Conservation (phyloP, 2,113 vertebrate species). For the Taxidea taxus region DNA sequence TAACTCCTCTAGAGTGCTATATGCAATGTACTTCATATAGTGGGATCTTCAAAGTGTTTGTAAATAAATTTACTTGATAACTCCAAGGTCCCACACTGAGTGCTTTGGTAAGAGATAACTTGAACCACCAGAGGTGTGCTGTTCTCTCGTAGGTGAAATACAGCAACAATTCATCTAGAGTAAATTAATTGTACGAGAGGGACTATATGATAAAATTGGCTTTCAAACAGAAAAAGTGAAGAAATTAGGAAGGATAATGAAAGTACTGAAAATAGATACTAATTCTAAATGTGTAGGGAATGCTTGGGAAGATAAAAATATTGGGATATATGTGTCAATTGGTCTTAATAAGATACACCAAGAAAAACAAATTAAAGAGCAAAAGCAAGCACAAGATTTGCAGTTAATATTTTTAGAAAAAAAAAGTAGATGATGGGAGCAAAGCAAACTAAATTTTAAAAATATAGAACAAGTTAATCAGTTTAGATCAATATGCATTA, state of each 20-base stretch:
- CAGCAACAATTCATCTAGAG: conserved; percentile 31
- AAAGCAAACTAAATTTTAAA: conserved; percentile 21
- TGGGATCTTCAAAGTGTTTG: not conserved
- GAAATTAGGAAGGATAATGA: conserved; percentile 49
- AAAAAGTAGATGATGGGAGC: not conserved
- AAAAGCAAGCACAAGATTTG: not conserved
- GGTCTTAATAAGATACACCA: not conserved
- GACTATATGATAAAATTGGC: conserved; percentile 14
- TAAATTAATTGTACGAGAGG: conserved; percentile 25
- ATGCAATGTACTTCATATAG: not conserved
- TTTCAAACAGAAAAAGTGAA: conserved; percentile 45
- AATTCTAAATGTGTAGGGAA: conserved; percentile 17
- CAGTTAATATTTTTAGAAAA: conserved; percentile 12
- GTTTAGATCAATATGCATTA: conserved; percentile 9
- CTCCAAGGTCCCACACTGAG: not conserved
- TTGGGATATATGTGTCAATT: not conserved
- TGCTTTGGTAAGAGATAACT: not conserved
- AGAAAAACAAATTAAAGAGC: conserved; percentile 18
- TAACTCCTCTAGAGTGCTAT: not conserved
- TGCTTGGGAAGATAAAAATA: conserved; percentile 35
- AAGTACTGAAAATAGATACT: conserved; percentile 45
- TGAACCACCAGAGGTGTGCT: not conserved
- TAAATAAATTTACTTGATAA: conserved; percentile 25
- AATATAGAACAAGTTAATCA: not conserved
- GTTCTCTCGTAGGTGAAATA: not conserved